These are phyloP conservation scores for Scortum barcoo DNA, from an alignment of 2,113 vertebrate genomes.

Conservation along the genomic window DNA sequence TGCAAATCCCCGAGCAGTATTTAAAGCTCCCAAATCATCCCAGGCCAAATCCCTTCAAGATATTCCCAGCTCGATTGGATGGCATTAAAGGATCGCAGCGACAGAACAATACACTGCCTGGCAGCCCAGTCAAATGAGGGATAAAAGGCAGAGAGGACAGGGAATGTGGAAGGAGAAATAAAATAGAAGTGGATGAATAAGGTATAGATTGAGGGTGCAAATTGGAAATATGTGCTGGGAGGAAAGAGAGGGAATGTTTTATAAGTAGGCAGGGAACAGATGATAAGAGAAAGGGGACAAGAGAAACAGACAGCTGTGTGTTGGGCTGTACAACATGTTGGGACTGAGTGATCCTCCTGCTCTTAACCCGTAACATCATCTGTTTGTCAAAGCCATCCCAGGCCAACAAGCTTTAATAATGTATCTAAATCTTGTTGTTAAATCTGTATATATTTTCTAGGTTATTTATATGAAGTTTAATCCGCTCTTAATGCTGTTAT, in stretches of 20 bases:
- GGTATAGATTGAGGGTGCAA: constrained; percentile 18
- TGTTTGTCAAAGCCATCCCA: constrained; percentile 56
- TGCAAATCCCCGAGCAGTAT: constrained; percentile 84
- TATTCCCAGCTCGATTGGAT: constrained; percentile 85
- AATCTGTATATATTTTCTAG: constrained; percentile 64
- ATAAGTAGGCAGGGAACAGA: constrained; percentile 13
- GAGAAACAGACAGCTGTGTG: constrained; percentile 66
- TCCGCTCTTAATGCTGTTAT: constrained; percentile 65
- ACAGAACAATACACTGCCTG: constrained; percentile 84
- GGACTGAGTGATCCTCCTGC: constrained; percentile 42
- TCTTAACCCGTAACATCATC: constrained; percentile 48
- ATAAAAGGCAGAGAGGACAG: constrained; percentile 41
- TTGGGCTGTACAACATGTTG: constrained; percentile 57
- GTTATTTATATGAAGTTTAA: constrained; percentile 73
- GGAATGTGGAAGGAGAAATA: constrained; percentile 38
- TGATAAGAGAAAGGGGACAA: not conserved
- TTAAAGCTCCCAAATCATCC: constrained; percentile 86
- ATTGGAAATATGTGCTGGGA: constrained; percentile 18
- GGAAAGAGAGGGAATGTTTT: constrained; percentile 21
- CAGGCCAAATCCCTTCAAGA: constrained; percentile 87
- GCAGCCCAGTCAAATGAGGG: constrained; percentile 62
- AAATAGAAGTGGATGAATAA: constrained; percentile 33
- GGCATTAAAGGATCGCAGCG: constrained; percentile 85
- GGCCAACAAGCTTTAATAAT: constrained; percentile 55
- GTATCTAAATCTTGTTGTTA: constrained; percentile 55